Evolutionary conservation across 2,113 vertebrate genomes (phyloP).

Genomic region (Myxocyprinus asiaticus): DNA sequence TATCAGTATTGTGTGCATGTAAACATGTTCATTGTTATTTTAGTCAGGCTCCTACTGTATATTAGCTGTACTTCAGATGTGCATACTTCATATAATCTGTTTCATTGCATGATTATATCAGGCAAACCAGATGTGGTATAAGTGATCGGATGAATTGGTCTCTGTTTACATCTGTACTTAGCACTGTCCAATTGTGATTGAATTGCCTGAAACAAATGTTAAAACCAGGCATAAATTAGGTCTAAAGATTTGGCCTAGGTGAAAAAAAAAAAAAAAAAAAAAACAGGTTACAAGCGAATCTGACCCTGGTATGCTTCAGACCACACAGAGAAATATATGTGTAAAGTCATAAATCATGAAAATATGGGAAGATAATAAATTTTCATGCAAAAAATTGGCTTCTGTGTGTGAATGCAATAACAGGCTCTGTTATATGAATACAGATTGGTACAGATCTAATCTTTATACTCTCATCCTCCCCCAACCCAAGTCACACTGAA

Average conservation of each 20-base stretch:
- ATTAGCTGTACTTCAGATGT: no score
- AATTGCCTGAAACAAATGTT: no score
- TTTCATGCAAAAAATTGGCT: constrained; percentile 39
- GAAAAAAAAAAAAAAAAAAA: background rate
- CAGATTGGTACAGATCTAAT: constrained; percentile 35
- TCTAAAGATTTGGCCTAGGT: background rate
- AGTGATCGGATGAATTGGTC: no score
- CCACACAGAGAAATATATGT: background rate
- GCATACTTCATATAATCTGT: no score
- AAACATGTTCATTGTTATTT: no score
- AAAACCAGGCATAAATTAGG: no score
- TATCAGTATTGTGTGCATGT: no score
- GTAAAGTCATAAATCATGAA: background rate
- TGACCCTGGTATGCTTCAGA: background rate
- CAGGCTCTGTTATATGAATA: constrained; percentile 48
- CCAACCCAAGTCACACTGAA: constrained; percentile 24
- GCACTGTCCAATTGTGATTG: no score
- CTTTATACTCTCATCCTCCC: constrained; percentile 38
- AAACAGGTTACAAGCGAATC: background rate
- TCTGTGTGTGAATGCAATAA: constrained; percentile 41
- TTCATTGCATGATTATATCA: no score
- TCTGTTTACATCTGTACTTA: no score
- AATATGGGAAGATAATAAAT: background rate
- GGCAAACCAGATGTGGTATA: no score
- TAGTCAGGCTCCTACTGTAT: no score